Evolutionary conservation across 1,140 invertebrate genomes (phyloP).

Genomic region (Apocrypta bakeri): DNA sequence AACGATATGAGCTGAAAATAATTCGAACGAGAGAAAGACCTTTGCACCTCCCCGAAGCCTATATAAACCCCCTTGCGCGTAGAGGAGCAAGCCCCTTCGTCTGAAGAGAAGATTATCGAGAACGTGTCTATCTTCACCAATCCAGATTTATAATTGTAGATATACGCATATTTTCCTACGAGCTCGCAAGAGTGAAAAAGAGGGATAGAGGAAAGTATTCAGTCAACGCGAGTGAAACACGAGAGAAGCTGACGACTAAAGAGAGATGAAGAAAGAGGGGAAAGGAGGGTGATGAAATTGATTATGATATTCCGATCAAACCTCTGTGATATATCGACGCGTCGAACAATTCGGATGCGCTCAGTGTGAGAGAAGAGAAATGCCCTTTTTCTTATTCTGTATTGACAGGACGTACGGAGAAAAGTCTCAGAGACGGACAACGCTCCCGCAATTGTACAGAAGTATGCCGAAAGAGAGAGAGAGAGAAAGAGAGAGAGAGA

Average conservation of each 20-base stretch:
- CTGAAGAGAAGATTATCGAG: constrained; percentile 56
- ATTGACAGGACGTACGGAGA: constrained; percentile 26
- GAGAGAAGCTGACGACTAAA: constrained; percentile 12
- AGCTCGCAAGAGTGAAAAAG: constrained; percentile 56
- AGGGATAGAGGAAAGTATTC: neutral
- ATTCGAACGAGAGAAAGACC: neutral
- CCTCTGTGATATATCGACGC: constrained; percentile 73
- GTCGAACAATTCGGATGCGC: constrained; percentile 64
- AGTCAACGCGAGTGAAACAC: neutral
- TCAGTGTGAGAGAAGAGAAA: neutral
- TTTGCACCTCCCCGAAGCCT: constrained; percentile 6
- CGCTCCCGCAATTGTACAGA: neutral
- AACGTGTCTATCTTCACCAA: constrained; percentile 63
- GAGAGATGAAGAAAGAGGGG: constrained; percentile 25
- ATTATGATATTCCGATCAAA: constrained; percentile 70
- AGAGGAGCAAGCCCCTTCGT: constrained; percentile 10
- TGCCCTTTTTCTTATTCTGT: constrained; percentile 32
- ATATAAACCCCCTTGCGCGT: neutral
- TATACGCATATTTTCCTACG: constrained; percentile 74
- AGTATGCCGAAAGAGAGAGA: neutral
- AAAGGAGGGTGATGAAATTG: constrained; percentile 47
- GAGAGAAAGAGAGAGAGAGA: neutral
- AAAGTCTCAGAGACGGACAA: neutral
- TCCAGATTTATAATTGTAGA: constrained; percentile 60
- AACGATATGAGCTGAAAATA: constrained; percentile 44